Conservation (phyloP, 2,113 vertebrate genomes). For the Camelus bactrianus region DNA sequence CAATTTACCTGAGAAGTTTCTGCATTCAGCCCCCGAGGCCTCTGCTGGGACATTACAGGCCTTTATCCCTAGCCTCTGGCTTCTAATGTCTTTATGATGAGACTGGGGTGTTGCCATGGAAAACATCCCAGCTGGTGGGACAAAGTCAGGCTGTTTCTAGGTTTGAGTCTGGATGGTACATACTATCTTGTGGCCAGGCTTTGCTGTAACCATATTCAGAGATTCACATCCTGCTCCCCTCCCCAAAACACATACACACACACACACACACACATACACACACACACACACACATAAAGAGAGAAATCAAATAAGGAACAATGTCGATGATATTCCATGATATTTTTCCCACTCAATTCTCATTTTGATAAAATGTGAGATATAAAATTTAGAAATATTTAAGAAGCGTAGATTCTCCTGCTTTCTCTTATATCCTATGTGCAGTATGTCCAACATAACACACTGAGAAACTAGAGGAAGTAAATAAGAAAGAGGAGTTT, state of each 20-base stretch:
- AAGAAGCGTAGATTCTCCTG: neutral
- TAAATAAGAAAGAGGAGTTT: conserved; percentile 11
- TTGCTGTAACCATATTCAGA: conserved; percentile 25
- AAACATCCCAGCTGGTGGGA: neutral
- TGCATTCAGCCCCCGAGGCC: neutral
- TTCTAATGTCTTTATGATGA: neutral
- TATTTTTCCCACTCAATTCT: neutral
- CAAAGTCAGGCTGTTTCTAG: conserved; percentile 18
- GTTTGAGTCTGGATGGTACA: neutral
- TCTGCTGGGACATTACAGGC: neutral
- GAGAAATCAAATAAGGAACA: neutral
- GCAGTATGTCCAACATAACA: neutral
- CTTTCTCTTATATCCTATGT: neutral
- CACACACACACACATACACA: neutral
- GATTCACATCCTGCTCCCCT: neutral
- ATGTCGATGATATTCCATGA: neutral
- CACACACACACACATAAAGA: neutral
- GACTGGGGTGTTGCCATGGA: neutral
- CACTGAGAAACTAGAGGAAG: neutral
- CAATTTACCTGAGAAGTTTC: neutral
- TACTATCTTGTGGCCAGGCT: neutral
- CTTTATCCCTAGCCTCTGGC: neutral
- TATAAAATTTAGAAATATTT: conserved; percentile 22
- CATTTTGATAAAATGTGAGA: conserved; percentile 22
- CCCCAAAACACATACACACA: neutral